phyloP scores from a whole-genome alignment of 2,797 vertebrate genomes.

The Anabacerthia variegaticeps region DNA sequence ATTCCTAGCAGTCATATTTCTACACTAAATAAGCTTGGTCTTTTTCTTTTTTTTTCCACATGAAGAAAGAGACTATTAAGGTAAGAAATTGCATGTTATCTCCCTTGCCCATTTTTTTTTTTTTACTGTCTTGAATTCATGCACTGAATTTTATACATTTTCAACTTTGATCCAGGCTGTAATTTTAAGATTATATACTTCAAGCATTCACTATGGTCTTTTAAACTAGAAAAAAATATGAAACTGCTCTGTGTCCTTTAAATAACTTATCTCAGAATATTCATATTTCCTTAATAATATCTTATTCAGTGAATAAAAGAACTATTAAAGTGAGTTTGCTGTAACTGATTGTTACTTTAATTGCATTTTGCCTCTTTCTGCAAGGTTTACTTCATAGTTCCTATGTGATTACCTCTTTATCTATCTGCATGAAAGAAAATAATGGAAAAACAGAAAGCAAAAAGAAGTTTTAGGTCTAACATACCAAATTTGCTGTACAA shows the following conservation, averaged over 20 bases:
- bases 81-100: not conserved
- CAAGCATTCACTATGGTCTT: not conserved
- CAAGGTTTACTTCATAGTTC: not conserved
- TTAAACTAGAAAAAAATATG: not conserved
- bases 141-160: not conserved
- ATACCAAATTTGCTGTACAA: not conserved
- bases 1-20: not conserved
- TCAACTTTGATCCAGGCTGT: not conserved
- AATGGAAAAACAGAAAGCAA: not conserved
- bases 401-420: not conserved
- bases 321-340: not conserved
- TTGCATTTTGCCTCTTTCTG: not conserved
- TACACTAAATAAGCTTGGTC: not conserved
- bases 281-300: not conserved
- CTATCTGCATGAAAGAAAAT: not conserved
- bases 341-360: not conserved
- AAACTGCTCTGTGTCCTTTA: not conserved
- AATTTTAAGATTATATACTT: not conserved
- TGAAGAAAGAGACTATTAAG: not conserved
- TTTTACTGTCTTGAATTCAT: not conserved
- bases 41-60: not conserved
- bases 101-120: not conserved
- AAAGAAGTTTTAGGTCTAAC: not conserved
- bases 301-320: not conserved
- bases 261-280: not conserved